Base-by-base conservation (phyloP, 2,797 vertebrate genomes). In the Parauchenoglanis ngamensis region DNA sequence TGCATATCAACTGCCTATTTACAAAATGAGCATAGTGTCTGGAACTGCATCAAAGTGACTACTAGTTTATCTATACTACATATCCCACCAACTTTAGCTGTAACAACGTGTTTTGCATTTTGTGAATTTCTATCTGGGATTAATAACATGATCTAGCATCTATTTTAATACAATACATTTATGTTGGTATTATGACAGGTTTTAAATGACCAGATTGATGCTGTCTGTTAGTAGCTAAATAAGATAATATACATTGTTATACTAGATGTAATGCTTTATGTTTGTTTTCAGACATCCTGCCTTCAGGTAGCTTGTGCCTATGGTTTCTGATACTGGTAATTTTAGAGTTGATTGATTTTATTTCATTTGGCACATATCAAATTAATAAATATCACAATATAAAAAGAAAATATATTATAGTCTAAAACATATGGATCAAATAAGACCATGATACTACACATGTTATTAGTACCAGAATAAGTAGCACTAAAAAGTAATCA, bases 221-320 rank as follows among this genome's bases (percentile, higher is more conserved):
- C 2, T 3, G n/a, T 28, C 61, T 49, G 44, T 84, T 40, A 70
- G 25, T 67, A 67, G 7, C 1, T 28, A 10, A 31, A 10, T 49
- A 25, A 56, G 13, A 17, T 3, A 56, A 59, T 57, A 4, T n/a
- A 63, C 25, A 63, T 11, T 63, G 10, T 63, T 63, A 6, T 23
- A 59, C 21, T 7, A 75, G 56, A 46, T 31, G 13, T 15, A 59
- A 67, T 67, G 3, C 67, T 83, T 75, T 5, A 40, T 83, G 52
- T 49, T 73, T 59, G 15, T 31, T 83, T 12, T 73, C 25, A 49
- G n/a, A 57, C 11, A 10, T 61, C 21, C 23, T 49, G n/a, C 25
- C 76, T 85, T 85, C 57, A 85, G 40, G 19, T 49, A n/a, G 0
- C 49, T 85, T 61, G 84, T 25, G 52, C 52, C 12, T 59, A 28